phyloP scores from a whole-genome alignment of 2,113 vertebrate genomes.

The Sorex araneus region DNA sequence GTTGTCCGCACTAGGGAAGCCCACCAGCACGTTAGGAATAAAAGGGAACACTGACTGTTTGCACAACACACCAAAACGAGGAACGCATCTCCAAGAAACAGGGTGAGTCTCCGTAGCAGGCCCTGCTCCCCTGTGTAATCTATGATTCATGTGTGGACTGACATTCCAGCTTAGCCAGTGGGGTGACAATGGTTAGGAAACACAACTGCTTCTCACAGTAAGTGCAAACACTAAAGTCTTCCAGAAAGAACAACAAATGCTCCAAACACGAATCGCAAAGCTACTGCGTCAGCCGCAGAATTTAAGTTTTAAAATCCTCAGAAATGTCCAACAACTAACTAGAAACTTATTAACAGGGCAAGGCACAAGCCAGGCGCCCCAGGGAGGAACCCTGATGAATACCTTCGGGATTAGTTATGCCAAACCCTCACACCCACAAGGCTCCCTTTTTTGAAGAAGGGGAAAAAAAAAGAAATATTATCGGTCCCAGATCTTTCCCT shows the following conservation, averaged over 20 bases:
- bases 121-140: neutral
- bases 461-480: no score
- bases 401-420: neutral
- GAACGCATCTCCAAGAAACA: constrained; percentile 25
- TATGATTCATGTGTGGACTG: neutral
- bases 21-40: constrained; percentile 53
- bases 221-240: neutral
- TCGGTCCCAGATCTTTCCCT: neutral
- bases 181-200: neutral
- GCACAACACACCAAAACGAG: constrained; percentile 31
- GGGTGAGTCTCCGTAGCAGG: neutral
- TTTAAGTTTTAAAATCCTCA: neutral
- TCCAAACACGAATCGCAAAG: neutral
- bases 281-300: neutral
- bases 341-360: neutral
- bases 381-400: neutral
- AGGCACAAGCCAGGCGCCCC: neutral
- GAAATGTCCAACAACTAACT: neutral
- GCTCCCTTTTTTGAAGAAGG: neutral
- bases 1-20: constrained; percentile 41
- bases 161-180: constrained; percentile 30
- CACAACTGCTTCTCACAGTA: neutral
- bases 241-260: neutral
- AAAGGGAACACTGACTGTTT: constrained; percentile 36
- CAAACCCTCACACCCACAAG: neutral